A percentile compares a stretch with the other conserved stretches of the same genome.
These are phyloP conservation scores for Siniperca chuatsi DNA, from an alignment of 2,113 vertebrate genomes.

Conservation along the genomic window DNA sequence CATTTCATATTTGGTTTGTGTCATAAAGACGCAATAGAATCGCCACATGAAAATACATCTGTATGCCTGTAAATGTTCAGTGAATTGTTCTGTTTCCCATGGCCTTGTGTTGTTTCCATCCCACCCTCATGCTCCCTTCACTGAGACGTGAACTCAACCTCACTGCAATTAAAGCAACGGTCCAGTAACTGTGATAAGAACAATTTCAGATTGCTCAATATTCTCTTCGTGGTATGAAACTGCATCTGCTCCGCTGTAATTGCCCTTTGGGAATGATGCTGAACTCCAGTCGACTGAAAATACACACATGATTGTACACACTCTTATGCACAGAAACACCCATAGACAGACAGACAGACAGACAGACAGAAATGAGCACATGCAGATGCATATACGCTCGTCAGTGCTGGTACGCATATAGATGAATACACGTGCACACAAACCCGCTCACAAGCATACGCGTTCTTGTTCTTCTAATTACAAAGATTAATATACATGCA, in stretches of 20 bases:
- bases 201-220: constrained; percentile 72
- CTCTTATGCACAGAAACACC: neutral
- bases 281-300: constrained; percentile 59
- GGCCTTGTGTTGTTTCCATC: constrained; percentile 41
- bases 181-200: constrained; percentile 73
- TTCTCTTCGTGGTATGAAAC: constrained; percentile 56
- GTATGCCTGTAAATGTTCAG: constrained; percentile 13
- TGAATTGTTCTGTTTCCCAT: constrained; percentile 55
- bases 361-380: too few species aligned
- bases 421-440: neutral
- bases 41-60: constrained; percentile 3
- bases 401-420: constrained; percentile 4
- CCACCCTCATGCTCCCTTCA: constrained; percentile 25
- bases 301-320: constrained; percentile 28
- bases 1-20: neutral
- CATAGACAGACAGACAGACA: neutral
- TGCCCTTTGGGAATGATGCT: constrained; percentile 63
- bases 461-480: constrained; percentile 14
- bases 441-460: too few species aligned
- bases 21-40: neutral
- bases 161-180: constrained; percentile 72
- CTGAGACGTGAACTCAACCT: constrained; percentile 55
- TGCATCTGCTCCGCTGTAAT: constrained; percentile 67
- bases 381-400: neutral
- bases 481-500: constrained; percentile 39